A percentile compares a stretch with the other conserved stretches of the same genome.
Conservation (phyloP, 2,888 invertebrate species). For the Siphlonurus alternatus region DNA sequence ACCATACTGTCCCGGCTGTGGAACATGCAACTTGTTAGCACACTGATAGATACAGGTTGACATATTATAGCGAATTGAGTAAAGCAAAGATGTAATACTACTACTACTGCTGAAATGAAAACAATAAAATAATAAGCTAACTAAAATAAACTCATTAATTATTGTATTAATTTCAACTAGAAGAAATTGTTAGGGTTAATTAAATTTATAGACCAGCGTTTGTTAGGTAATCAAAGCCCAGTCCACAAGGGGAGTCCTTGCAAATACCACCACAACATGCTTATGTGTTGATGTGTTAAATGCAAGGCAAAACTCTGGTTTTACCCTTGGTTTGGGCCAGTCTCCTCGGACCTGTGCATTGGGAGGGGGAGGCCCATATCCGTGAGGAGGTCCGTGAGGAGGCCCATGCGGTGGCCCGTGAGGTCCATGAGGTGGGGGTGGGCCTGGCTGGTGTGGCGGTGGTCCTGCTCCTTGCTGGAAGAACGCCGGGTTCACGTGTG, state of each 20-base stretch:
- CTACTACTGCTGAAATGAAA: no score
- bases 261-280: background rate
- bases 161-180: no score
- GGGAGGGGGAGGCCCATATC: slow-evolving; percentile 35
- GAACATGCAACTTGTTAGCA: no score
- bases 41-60: no score
- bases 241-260: background rate
- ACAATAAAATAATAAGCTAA: no score
- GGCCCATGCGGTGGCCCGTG: slow-evolving; percentile 41
- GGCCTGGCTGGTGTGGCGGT: slow-evolving; percentile 32
- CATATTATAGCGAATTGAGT: no score
- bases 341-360: background rate
- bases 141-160: no score
- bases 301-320: background rate
- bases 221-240: background rate
- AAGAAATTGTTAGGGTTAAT: no score
- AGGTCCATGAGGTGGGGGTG: slow-evolving; percentile 40
- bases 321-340: background rate
- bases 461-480: slow-evolving; percentile 58
- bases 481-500: slow-evolving; percentile 94
- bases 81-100: no score
- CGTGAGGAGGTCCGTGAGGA: slow-evolving; percentile 42
- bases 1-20: slow-evolving; percentile 19
- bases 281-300: background rate
- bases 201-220: no score